Base-by-base conservation (phyloP, 2,888 invertebrate species). In the Dicycla oo region DNA sequence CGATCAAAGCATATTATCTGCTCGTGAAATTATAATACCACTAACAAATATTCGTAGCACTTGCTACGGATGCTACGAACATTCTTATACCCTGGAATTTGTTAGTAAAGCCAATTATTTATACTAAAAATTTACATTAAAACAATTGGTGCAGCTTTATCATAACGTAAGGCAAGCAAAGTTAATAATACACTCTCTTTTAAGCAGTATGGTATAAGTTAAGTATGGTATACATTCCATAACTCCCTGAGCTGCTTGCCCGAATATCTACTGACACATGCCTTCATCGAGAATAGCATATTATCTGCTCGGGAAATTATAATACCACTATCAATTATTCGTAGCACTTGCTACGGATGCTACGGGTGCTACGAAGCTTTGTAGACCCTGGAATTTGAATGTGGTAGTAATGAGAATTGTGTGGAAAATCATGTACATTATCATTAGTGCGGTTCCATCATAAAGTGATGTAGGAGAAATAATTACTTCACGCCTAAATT, bases 251-350 rank as follows among this genome's bases (percentile, higher is more conserved):
- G 15, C 43, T 43, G 43, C 15, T 43, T 15, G 57, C 56, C 70
- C 74, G 53, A 82, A 51, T 64, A 74, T 72, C 68, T 68, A 82
- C 75, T 79, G 74, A 82, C 69, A 78, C 23, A 80, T 69, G 68
- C 84, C 82, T 83, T 83, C 88, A 87, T 81, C 85, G 75, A 78
- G 74, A 78, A 75, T 15, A 45, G 63, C 58, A 43, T 57, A 63
- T 60, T 49, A 77, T 65, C 34, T 74, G 66, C 76, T 66, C 60
- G 71, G 71, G 57, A 73, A 34, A 34, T 34, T 34, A 72, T 77
- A 58, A 64, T 58, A 30, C 40, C 47, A 20, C 47, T 34, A 70
- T 73, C 69, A 73, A 73, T 51, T 57, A 63, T 71, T 69, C 71
- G 64, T 75, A 73, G 38, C 38, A 20, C 18, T 43, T 58, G 58